Evolutionary conservation across 2,113 vertebrate species (phyloP).

Genomic region (Lota lota): DNA sequence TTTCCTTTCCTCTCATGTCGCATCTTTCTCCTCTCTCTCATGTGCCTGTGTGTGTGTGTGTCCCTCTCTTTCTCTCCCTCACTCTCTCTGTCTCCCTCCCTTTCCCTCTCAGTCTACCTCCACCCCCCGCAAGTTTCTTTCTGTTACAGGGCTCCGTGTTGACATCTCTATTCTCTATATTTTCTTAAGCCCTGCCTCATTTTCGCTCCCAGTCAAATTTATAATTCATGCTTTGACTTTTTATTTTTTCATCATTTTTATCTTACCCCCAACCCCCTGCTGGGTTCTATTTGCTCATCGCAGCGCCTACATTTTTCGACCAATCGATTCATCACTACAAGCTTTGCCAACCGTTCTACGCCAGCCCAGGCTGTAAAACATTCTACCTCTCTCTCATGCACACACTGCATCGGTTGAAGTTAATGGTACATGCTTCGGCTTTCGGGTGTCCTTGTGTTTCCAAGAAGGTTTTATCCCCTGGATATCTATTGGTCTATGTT

Average conservation of each 20-base stretch:
- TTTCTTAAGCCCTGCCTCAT: slow-evolving; percentile 39
- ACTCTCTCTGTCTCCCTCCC: slow-evolving; percentile 6
- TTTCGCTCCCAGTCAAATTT: slow-evolving; percentile 59
- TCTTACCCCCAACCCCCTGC: slow-evolving; percentile 49
- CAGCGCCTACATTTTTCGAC: slow-evolving; percentile 61
- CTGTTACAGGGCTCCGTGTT: slow-evolving; percentile 19
- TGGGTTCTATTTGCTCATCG: slow-evolving; percentile 68
- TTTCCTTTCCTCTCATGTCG: too few relatives aligned
- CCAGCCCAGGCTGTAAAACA: slow-evolving; percentile 42
- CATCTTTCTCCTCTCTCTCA: too few relatives aligned
- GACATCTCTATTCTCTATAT: slow-evolving; percentile 52
- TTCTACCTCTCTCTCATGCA: slow-evolving; percentile 16
- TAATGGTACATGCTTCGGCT: too few relatives aligned
- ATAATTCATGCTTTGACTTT: slow-evolving; percentile 60
- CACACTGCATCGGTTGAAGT: slow-evolving; percentile 3
- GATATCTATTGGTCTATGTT: too few relatives aligned
- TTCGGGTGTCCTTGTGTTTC: too few relatives aligned
- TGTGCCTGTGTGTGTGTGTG: background rate
- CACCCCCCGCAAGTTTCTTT: background rate
- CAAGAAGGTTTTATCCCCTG: slow-evolving; percentile 28
- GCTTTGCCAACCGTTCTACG: slow-evolving; percentile 53
- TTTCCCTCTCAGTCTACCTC: background rate
- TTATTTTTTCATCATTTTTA: slow-evolving; percentile 24
- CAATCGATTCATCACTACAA: slow-evolving; percentile 69
- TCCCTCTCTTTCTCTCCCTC: slow-evolving; percentile 5